These are phyloP conservation scores for Mellivora capensis DNA, from an alignment of 2,113 vertebrate genomes.

Conservation along the genomic window DNA sequence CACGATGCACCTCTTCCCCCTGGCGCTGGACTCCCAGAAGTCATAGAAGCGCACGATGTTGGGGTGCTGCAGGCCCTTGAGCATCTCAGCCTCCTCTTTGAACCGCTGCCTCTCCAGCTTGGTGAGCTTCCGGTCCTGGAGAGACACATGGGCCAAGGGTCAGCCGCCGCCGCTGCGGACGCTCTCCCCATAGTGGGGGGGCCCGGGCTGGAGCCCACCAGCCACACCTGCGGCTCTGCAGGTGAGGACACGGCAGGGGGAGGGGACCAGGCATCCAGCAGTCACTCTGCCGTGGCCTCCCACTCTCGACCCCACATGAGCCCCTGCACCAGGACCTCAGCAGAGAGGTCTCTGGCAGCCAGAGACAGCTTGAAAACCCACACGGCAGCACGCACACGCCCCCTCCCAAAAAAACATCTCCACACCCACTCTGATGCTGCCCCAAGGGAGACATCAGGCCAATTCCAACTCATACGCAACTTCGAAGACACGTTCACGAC, in stretches of 20 bases:
- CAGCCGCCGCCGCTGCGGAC: background rate
- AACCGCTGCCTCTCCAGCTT: constrained; percentile 96
- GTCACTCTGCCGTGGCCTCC: background rate
- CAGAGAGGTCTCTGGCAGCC: background rate
- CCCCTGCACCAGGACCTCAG: background rate
- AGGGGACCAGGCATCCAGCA: too few relatives aligned
- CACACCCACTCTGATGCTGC: background rate
- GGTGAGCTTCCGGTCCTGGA: constrained; percentile 94
- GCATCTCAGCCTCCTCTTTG: constrained; percentile 98
- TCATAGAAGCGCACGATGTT: constrained; percentile 99
- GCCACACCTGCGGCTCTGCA: background rate
- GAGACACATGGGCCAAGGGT: background rate
- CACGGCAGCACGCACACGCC: fast-evolving
- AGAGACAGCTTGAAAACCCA: background rate
- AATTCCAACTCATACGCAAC: background rate
- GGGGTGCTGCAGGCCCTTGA: constrained; percentile 97
- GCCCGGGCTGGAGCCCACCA: fast-evolving
- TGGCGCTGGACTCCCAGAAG: constrained; percentile 96
- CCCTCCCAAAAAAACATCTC: background rate
- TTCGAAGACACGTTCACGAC: background rate
- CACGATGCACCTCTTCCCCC: constrained; percentile 96
- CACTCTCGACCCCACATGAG: background rate
- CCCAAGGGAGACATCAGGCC: background rate
- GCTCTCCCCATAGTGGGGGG: background rate
- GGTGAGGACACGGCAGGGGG: fast-evolving